phyloP scores from a whole-genome alignment of 2,888 invertebrate genomes.

The Automeris io region DNA sequence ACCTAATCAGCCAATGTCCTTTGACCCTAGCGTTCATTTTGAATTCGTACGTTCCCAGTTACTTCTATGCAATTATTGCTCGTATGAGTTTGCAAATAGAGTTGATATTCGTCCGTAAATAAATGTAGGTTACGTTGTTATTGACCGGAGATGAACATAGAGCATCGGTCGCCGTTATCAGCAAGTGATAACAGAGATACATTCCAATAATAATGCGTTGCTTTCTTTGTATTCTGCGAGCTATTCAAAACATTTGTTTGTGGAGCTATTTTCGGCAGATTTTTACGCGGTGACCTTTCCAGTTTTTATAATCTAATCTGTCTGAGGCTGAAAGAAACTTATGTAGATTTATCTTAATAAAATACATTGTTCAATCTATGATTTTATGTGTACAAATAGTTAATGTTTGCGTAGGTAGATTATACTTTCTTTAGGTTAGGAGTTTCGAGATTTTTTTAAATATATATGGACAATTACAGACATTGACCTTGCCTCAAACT shows the following conservation, averaged over 20 bases:
- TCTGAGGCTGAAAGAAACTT: too few species aligned
- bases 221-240: constrained; percentile 54
- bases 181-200: constrained; percentile 55
- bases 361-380: too few species aligned
- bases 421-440: too few species aligned
- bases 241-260: constrained; percentile 5
- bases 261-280: too few species aligned
- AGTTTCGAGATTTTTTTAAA: too few species aligned
- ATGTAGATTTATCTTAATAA: too few species aligned
- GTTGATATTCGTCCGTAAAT: constrained; percentile 21
- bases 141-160: constrained; percentile 19
- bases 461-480: too few species aligned
- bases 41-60: constrained; percentile 8
- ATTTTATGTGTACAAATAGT: too few species aligned
- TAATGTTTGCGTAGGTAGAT: too few species aligned
- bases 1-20: constrained; percentile 64
- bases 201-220: constrained; percentile 59
- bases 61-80: constrained; percentile 16
- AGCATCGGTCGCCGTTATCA: constrained; percentile 60
- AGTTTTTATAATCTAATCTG: too few species aligned
- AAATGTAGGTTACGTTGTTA: constrained; percentile 28
- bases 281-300: too few species aligned
- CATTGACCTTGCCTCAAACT: too few species aligned
- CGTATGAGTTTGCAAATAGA: constrained; percentile 14
- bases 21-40: constrained; percentile 50